These are phyloP conservation scores for Phaethon lepturus DNA, from an alignment of 2,113 vertebrate genomes.

Conservation along the genomic window DNA sequence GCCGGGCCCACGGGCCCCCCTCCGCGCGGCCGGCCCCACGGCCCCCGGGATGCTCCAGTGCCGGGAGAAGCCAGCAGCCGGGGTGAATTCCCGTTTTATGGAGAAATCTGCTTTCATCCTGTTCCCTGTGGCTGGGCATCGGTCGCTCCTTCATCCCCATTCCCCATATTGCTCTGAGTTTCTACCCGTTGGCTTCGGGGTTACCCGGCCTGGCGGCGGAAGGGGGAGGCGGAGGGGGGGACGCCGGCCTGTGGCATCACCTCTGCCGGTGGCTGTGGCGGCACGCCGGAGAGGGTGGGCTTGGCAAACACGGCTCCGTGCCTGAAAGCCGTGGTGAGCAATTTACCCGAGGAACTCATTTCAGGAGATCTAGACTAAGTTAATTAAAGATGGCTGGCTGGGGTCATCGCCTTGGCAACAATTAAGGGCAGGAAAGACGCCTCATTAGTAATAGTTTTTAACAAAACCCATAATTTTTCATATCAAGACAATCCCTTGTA, in stretches of 20 bases:
- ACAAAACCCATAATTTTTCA: constrained; percentile 70
- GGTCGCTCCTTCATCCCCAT: not conserved
- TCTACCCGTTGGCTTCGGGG: not conserved
- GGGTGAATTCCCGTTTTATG: not conserved
- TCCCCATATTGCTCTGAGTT: not conserved
- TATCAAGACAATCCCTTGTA: constrained; percentile 40
- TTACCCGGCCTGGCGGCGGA: accelerated
- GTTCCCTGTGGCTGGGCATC: not conserved
- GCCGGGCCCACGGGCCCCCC: not conserved
- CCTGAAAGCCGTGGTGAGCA: constrained; percentile 72
- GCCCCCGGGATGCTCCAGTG: not conserved
- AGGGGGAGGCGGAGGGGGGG: not conserved
- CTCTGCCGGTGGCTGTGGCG: not conserved
- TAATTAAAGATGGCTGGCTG: constrained; percentile 85
- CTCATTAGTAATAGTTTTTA: constrained; percentile 78
- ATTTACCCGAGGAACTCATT: constrained; percentile 81
- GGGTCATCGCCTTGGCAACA: constrained; percentile 87
- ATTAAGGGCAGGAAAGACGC: constrained; percentile 79
- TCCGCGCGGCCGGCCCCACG: not conserved
- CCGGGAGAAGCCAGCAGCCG: not conserved
- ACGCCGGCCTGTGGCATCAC: not conserved
- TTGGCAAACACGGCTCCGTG: constrained; percentile 67
- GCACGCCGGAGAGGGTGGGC: not conserved
- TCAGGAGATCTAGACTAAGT: constrained; percentile 76
- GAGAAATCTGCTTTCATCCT: not conserved